phyloP scores from a whole-genome alignment of 2,888 invertebrate genomes.

The Seladonia tumulorum region DNA sequence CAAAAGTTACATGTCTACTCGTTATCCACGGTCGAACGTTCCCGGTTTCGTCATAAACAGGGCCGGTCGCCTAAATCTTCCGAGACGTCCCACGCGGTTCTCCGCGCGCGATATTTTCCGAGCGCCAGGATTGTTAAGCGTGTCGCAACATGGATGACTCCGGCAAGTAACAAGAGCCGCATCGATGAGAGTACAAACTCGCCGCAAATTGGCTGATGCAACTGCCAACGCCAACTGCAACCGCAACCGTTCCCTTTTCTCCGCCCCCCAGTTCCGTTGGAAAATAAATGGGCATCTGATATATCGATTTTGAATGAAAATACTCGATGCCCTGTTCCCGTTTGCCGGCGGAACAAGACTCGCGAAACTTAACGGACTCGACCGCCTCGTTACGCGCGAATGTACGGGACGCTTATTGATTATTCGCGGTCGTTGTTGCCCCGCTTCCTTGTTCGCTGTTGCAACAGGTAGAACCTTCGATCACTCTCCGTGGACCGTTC shows the following conservation, averaged over 20 bases:
- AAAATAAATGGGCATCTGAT: slow-evolving; percentile 44
- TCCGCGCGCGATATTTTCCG: slow-evolving; percentile 1
- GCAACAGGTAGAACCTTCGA: not conserved
- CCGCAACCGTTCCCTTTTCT: not conserved
- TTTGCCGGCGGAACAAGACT: not conserved
- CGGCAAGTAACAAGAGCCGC: slow-evolving; percentile 34
- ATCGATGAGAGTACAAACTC: slow-evolving; percentile 8
- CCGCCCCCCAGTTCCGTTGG: slow-evolving; percentile 1
- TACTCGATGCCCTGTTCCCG: not conserved
- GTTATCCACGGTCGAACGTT: slow-evolving; percentile 6
- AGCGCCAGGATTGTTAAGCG: slow-evolving; percentile 29
- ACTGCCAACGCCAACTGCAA: not conserved
- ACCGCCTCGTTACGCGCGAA: not conserved
- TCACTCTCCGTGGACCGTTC: not conserved
- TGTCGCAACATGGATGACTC: not conserved
- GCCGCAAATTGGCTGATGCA: slow-evolving; percentile 53
- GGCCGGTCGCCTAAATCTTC: slow-evolving; percentile 8
- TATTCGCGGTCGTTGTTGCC: not conserved
- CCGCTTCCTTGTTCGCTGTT: not conserved
- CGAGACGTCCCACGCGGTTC: not conserved
- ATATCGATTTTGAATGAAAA: slow-evolving; percentile 50
- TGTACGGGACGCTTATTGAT: slow-evolving; percentile 10
- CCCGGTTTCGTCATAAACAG: not conserved
- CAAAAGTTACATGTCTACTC: not conserved
- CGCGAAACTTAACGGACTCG: slow-evolving; percentile 19